Evolutionary conservation across 30 jellyfish, hydroid and myxozoan genomes (phyloP).

Genomic region (Sanderia malayensis): DNA sequence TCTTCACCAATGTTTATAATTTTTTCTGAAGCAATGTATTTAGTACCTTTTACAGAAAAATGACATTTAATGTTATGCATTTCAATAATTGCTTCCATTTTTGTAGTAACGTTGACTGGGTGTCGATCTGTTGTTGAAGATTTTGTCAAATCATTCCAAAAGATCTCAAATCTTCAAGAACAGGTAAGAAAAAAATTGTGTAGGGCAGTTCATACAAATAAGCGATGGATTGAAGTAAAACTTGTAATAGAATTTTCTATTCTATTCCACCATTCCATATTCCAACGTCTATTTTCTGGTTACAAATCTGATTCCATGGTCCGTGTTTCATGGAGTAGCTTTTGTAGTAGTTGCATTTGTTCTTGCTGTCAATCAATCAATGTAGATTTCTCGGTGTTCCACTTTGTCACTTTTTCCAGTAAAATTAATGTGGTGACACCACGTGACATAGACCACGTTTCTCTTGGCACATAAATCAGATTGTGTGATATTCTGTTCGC

Average conservation of each 20-base stretch:
- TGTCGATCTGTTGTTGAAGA: slow-evolving; percentile 22
- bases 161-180: slow-evolving; percentile 19
- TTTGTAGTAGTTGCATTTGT: no score
- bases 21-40: no score
- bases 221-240: neutral
- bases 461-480: neutral
- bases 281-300: neutral
- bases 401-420: no score
- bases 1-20: no score
- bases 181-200: slow-evolving; percentile 1
- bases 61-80: no score
- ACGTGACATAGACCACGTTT: neutral
- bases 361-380: neutral
- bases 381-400: neutral
- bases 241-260: neutral
- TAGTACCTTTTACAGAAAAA: no score
- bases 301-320: no score
- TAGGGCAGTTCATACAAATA: neutral
- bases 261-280: neutral
- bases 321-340: neutral
- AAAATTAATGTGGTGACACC: neutral
- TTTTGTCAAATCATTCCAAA: slow-evolving; percentile 20
- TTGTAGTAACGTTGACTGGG: slow-evolving; percentile 2
- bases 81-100: slow-evolving; percentile 2
- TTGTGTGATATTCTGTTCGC: neutral